Evolutionary conservation across 2,888 invertebrate genomes (phyloP), one percentile per base, ranked within the genome.

Genomic region (Automeris io): DNA sequence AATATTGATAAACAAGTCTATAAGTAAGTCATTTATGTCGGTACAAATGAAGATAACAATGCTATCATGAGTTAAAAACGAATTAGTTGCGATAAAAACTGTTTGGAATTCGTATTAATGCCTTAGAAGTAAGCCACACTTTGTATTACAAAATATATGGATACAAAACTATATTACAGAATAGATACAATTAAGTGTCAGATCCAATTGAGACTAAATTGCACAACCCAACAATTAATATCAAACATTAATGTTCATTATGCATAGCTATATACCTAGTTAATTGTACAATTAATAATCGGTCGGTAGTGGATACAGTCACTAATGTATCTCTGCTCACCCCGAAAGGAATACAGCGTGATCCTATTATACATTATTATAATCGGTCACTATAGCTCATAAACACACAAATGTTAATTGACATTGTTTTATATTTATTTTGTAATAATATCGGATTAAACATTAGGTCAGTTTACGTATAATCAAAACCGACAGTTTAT

Each of bases 191-290:
- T 52, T 49, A 61, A 57, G 29, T 41, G 48, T 74, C 78, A 78
- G 76, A 78, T 78, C 76, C 46, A 43, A 55, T 57, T 45, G 41
- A 55, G 45, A 57, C 60, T 68, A 37, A 22, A 43, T 43, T 57
- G 73, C 72, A 77, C 74, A 75, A 78, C 73, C 76, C 5, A 29
- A 29, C 16, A n/a, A 52, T 64, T 65, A 68, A 51, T 63, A 51
- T 53, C 38, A 39, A 47, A 43, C 35, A 41, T 41, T 48, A 54
- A 49, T 46, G 48, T 49, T 44, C 43, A 41, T 43, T 49, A 19
- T 13, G 34, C 24, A 23, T 37, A 37, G 13, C 18, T 34, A 35
- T 47, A 54, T 33, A 42, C 49, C n/a, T n/a, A n/a, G n/a, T n/a
- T n/a, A n/a, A n/a, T n/a, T n/a, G n/a, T n/a, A n/a, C n/a, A n/a